Percentiles rank a stretch among this genome's conserved stretches.
phyloP scores from a whole-genome alignment of 2,797 vertebrate genomes.

The Anguilla obscura region DNA sequence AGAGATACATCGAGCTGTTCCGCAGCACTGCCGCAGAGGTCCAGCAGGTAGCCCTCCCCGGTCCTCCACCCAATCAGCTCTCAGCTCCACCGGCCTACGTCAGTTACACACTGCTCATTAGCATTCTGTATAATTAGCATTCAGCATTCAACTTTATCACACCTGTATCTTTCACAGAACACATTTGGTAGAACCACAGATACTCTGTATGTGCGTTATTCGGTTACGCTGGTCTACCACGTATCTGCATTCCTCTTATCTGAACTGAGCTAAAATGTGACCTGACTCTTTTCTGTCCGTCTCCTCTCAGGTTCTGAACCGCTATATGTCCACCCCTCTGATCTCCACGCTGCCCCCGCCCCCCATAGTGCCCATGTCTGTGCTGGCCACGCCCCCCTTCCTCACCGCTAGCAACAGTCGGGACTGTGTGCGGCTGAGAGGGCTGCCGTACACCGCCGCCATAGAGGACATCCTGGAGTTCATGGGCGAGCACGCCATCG shows the following conservation, averaged over 20 bases:
- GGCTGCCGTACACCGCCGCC: slow-evolving; percentile 89
- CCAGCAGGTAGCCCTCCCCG: slow-evolving; percentile 77
- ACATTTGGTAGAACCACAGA: background rate
- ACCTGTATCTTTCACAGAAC: background rate
- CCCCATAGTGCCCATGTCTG: slow-evolving; percentile 78
- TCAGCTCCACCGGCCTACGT: background rate
- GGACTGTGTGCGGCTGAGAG: slow-evolving; percentile 88
- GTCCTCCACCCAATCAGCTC: background rate
- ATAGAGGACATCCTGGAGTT: slow-evolving; percentile 96
- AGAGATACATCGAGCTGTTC: slow-evolving; percentile 96
- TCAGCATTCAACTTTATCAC: background rate
- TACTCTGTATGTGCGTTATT: background rate
- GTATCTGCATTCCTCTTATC: background rate
- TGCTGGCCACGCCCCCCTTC: slow-evolving; percentile 80
- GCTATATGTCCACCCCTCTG: slow-evolving; percentile 89
- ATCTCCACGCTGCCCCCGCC: slow-evolving; percentile 87
- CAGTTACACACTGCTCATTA: background rate
- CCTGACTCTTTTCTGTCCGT: background rate
- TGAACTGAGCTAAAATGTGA: background rate
- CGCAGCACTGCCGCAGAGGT: slow-evolving; percentile 94
- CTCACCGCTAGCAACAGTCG: slow-evolving; percentile 78
- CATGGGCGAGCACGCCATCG: slow-evolving; percentile 87
- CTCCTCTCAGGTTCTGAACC: slow-evolving; percentile 82
- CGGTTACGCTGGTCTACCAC: background rate
- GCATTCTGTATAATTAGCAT: background rate